phyloP scores from a whole-genome alignment of 2,888 invertebrate species.

The Amphimallon solstitiale region DNA sequence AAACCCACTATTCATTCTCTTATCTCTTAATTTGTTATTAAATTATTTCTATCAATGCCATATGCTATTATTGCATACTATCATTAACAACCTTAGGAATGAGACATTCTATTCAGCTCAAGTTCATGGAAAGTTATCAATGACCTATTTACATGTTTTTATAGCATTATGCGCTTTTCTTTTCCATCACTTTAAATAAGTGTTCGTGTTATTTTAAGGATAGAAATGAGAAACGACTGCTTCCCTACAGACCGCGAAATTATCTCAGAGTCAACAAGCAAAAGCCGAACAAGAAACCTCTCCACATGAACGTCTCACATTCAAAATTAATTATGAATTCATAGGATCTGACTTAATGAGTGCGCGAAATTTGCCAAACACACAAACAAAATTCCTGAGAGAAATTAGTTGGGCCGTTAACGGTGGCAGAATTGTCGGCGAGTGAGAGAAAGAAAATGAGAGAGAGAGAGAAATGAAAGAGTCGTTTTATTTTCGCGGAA shows the following conservation, averaged over 20 bases:
- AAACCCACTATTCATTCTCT: no score
- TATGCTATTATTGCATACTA: no score
- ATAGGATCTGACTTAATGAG: slow-evolving; percentile 29
- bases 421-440: slow-evolving; percentile 28
- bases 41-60: no score
- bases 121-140: no score
- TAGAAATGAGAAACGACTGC: no score
- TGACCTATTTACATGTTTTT: no score
- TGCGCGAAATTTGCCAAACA: slow-evolving; percentile 22
- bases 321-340: slow-evolving; percentile 34
- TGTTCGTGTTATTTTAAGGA: no score
- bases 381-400: slow-evolving; percentile 31
- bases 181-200: background rate
- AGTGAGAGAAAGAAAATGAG: slow-evolving; percentile 8
- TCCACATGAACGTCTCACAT: slow-evolving; percentile 23
- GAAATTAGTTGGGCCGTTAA: slow-evolving; percentile 19
- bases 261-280: slow-evolving; percentile 23
- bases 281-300: background rate
- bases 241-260: slow-evolving; percentile 20
- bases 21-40: no score
- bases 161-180: no score
- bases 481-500: slow-evolving; percentile 43
- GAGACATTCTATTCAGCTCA: no score
- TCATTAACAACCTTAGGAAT: no score
- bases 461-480: no score